Conservation (phyloP, 1,140 invertebrate genomes). For the Cataglyphis hispanica region DNA sequence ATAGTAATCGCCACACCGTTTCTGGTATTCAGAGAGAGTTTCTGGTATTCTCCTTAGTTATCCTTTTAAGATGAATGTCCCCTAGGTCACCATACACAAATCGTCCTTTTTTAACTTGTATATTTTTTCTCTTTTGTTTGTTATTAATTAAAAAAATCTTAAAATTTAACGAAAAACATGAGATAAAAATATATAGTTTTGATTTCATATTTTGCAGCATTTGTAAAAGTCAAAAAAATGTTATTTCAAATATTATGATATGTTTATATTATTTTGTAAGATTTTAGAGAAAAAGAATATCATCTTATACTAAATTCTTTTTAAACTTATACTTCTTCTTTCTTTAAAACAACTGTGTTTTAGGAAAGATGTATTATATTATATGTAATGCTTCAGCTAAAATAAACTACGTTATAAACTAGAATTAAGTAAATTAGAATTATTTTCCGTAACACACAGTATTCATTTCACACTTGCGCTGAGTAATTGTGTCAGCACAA, state of each 20-base stretch:
- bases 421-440: conserved; percentile 15
- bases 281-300: not conserved
- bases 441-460: conserved; percentile 7
- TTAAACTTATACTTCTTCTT: not conserved
- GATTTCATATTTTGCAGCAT: not conserved
- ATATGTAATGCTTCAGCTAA: not conserved
- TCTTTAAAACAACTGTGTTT: not conserved
- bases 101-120: not conserved
- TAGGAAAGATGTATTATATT: not conserved
- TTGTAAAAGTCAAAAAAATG: not conserved
- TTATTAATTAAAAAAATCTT: not conserved
- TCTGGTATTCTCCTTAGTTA: conserved; percentile 17
- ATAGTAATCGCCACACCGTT: conserved; percentile 52
- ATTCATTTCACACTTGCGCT: conserved; percentile 22
- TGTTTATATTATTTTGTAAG: conserved; percentile 15
- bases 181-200: not conserved
- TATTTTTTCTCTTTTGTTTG: not conserved
- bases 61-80: conserved; percentile 12
- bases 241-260: not conserved
- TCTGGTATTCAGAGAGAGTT: conserved; percentile 49
- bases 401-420: not conserved
- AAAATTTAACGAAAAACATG: not conserved
- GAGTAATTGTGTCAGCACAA: conserved; percentile 56
- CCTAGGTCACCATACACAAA: not conserved
- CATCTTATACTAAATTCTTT: not conserved